A percentile compares a stretch with the other conserved stretches of the same genome.
These are phyloP conservation scores for Hippocampus kuda DNA, from an alignment of 2,797 vertebrate genomes.

Conservation along the genomic window DNA sequence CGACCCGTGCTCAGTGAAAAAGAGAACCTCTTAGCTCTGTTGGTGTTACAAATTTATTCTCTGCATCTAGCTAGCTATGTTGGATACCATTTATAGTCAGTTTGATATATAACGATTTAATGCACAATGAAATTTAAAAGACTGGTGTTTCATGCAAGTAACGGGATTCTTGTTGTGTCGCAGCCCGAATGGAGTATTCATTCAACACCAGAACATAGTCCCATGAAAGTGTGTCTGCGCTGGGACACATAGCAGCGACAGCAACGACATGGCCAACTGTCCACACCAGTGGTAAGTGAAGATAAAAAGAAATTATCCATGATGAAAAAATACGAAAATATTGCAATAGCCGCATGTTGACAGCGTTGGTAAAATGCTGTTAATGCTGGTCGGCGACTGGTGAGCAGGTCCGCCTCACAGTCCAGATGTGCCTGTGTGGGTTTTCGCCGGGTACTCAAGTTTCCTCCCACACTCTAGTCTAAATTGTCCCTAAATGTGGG, in stretches of 20 bases:
- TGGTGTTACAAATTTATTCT: not conserved
- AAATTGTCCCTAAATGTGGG: no score
- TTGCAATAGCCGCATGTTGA: not conserved
- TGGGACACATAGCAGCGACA: slow-evolving; percentile 34
- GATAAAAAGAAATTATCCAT: not conserved
- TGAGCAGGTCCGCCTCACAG: no score
- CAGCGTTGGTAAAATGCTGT: not conserved
- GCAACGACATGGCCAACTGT: slow-evolving; percentile 58
- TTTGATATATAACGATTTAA: not conserved
- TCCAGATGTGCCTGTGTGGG: no score
- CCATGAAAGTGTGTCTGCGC: slow-evolving; percentile 35
- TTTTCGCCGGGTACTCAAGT: no score
- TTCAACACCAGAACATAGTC: slow-evolving; percentile 56
- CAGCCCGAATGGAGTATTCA: slow-evolving; percentile 54
- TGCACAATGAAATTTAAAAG: not conserved
- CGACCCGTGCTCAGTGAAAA: slow-evolving; percentile 1
- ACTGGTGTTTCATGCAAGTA: slow-evolving; percentile 31
- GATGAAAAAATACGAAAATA: not conserved
- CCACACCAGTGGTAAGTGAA: slow-evolving; percentile 59
- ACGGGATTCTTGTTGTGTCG: slow-evolving; percentile 27
- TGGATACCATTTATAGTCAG: rapidly evolving
- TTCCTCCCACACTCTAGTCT: no score
- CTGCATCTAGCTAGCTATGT: rapidly evolving
- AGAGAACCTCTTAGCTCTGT: slow-evolving; percentile 15
- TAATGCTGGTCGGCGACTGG: no score